Conservation (phyloP, 2,888 invertebrate species). For the Phalangium opilio region DNA sequence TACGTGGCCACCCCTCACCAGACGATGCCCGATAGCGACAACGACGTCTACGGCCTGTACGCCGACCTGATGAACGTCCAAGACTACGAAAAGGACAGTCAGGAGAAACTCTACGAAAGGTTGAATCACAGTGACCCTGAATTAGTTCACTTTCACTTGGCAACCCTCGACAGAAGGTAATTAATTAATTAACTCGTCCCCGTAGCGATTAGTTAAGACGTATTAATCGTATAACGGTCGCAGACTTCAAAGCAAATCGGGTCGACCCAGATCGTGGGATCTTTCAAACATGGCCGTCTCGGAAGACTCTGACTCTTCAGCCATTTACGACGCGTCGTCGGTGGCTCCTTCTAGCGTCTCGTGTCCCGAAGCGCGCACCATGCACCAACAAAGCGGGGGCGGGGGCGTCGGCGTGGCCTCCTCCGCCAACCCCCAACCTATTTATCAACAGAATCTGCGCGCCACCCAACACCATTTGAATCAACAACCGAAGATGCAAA, state of each 20-base stretch:
- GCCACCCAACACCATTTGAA: slow-evolving; percentile 2
- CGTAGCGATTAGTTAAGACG: too few species aligned
- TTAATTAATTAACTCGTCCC: not conserved
- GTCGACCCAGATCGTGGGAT: slow-evolving; percentile 21
- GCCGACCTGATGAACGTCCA: slow-evolving; percentile 77
- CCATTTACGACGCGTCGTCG: slow-evolving; percentile 41
- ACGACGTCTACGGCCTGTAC: slow-evolving; percentile 77
- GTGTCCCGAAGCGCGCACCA: slow-evolving; percentile 27
- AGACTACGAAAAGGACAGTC: slow-evolving; percentile 65
- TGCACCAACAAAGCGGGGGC: slow-evolving; percentile 26
- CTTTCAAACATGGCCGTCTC: slow-evolving; percentile 22
- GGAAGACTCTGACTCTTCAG: slow-evolving; percentile 21
- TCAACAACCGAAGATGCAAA: slow-evolving; percentile 11
- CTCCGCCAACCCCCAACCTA: slow-evolving; percentile 10
- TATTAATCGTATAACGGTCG: too few species aligned
- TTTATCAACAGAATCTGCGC: slow-evolving; percentile 2
- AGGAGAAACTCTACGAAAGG: slow-evolving; percentile 57
- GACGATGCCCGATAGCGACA: slow-evolving; percentile 33
- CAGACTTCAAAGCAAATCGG: slow-evolving; percentile 16
- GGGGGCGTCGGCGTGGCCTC: slow-evolving; percentile 38
- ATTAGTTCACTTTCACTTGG: slow-evolving; percentile 33
- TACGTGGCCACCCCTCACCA: slow-evolving; percentile 8
- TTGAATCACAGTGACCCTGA: slow-evolving; percentile 68
- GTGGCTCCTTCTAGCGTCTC: slow-evolving; percentile 40
- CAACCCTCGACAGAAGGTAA: slow-evolving; percentile 15